Evolutionary conservation across 2,888 invertebrate genomes (phyloP), one percentile per base, ranked within the genome.

Genomic region (Bugula neritina): DNA sequence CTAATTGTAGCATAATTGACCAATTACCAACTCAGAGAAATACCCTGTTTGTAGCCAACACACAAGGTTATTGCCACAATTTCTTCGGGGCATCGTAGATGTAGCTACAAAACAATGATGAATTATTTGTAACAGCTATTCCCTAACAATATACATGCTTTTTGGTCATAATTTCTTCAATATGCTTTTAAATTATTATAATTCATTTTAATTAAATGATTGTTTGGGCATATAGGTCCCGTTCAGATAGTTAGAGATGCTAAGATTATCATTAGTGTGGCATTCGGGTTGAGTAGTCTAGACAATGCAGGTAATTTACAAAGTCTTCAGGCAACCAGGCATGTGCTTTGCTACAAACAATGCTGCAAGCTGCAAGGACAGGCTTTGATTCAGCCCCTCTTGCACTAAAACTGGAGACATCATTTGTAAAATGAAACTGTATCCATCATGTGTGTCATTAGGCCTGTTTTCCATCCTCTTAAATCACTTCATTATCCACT

Each of bases 251-350:
- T n/a, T n/a, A n/a, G n/a, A n/a, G n/a, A n/a, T n/a, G n/a, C 43
- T 17, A 10, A 17, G 29, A 31, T 31, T 63, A 63, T 63, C 63
- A 63, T 63, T 63, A 63, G 27, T 63, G 63, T 63, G 63, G 63
- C 63, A 2, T 27, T 34, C 27, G 2, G 29, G 17, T 63, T 29
- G 27, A 13, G 2, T 13, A 13, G 63, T 63, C 63, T 63, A 63
- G 63, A 63, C 63, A 31, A 63, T 31, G n/a, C 43, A n/a, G n/a
- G n/a, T n/a, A n/a, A n/a, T n/a, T n/a, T n/a, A n/a, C n/a, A n/a
- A n/a, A n/a, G n/a, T n/a, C n/a, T n/a, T n/a, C n/a, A n/a, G n/a
- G n/a, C n/a, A n/a, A n/a, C n/a, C n/a, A n/a, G n/a, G n/a, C n/a
- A n/a, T n/a, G n/a, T n/a, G n/a, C n/a, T n/a, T n/a, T n/a, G n/a